Evolutionary conservation across 1,140 invertebrate genomes (phyloP).

Genomic region (Zaprionus davidi): DNA sequence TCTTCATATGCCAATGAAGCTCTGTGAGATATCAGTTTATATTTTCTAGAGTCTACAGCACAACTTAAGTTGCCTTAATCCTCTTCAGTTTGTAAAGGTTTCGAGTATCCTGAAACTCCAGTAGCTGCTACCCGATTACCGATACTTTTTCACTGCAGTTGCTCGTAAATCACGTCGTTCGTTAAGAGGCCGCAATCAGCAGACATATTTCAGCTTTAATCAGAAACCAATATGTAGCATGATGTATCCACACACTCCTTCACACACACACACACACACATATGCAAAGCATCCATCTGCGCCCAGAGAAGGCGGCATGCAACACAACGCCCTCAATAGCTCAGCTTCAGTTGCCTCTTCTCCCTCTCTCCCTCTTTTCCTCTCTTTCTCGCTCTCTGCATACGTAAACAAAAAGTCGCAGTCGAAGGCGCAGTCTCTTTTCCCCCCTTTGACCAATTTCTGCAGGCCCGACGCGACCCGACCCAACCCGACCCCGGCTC

Average conservation of each 20-base stretch:
- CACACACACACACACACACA: constrained; percentile 10
- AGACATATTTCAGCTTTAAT: constrained; percentile 44
- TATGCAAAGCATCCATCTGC: constrained; percentile 24
- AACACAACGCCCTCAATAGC: constrained; percentile 18
- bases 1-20: too few species aligned
- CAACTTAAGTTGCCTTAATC: not conserved
- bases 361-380: not conserved
- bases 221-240: constrained; percentile 29
- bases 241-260: constrained; percentile 3
- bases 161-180: constrained; percentile 35
- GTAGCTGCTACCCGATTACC: constrained; percentile 7
- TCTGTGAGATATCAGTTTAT: not conserved
- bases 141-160: constrained; percentile 9
- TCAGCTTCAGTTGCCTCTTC: not conserved
- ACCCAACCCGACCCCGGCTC: not conserved
- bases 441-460: constrained; percentile 23
- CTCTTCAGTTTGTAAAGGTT: not conserved
- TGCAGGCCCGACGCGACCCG: constrained; percentile 24
- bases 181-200: constrained; percentile 22
- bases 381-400: not conserved
- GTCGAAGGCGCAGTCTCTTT: constrained; percentile 38
- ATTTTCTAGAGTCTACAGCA: too few species aligned
- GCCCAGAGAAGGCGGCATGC: not conserved
- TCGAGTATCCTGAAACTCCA: not conserved
- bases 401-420: constrained; percentile 44